Conservation (phyloP, 2,797 vertebrate species). For the Geotrypetes seraphini region DNA sequence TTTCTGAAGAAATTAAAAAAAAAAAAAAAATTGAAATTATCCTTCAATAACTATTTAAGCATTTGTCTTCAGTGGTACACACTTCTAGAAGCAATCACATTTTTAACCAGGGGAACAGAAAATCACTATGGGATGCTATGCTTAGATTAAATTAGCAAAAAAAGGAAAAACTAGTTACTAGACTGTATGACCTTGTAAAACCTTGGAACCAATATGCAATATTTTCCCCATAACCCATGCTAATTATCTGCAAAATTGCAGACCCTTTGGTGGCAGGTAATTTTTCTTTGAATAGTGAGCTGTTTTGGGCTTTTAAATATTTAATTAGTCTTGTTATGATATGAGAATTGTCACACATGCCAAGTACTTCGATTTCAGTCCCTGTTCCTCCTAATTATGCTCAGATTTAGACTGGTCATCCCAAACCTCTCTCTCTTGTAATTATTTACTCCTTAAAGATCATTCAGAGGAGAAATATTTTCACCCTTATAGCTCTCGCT, state of each 20-base stretch:
- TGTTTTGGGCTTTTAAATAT: conserved; percentile 61
- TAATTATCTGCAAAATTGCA: conserved; percentile 64
- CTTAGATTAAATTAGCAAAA: conserved; percentile 64
- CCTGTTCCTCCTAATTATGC: conserved; percentile 53
- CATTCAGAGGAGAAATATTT: conserved; percentile 55
- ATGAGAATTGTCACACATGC: conserved; percentile 46
- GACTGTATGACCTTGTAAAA: conserved; percentile 57
- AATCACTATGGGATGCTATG: conserved; percentile 54
- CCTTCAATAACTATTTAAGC: no score
- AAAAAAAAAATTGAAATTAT: no score
- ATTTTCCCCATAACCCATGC: conserved; percentile 42
- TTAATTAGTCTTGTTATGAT: conserved; percentile 65
- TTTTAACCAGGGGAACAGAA: conserved; percentile 57
- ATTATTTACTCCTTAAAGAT: conserved; percentile 72
- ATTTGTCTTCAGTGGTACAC: conserved; percentile 33
- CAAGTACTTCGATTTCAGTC: conserved; percentile 44
- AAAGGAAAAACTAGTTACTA: conserved; percentile 55
- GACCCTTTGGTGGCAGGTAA: conserved; percentile 51
- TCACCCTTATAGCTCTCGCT: conserved; percentile 52
- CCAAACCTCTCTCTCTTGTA: conserved; percentile 54
- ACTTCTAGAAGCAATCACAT: conserved; percentile 35
- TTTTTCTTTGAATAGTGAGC: conserved; percentile 56
- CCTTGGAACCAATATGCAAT: conserved; percentile 40
- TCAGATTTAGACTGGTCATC: conserved; percentile 58
- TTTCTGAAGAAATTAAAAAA: no score